These are phyloP conservation scores for Callipepla californica DNA, from an alignment of 2,113 vertebrate genomes.

Conservation along the genomic window DNA sequence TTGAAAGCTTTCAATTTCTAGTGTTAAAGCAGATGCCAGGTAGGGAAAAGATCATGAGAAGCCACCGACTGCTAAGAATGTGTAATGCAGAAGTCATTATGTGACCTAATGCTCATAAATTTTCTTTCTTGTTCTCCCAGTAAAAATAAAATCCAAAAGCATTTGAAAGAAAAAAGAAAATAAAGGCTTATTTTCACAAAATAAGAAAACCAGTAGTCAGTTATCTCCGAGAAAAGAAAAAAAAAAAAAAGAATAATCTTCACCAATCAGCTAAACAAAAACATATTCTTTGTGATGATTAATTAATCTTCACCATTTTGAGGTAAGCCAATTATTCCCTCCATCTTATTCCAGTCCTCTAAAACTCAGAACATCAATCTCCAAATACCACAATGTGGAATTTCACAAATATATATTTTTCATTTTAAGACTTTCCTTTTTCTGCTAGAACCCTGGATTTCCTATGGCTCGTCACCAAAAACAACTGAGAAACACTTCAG, in stretches of 20 bases:
- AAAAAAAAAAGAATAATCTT: neutral
- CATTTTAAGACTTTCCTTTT: neutral
- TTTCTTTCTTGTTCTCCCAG: neutral
- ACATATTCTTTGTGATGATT: neutral
- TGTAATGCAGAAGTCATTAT: neutral
- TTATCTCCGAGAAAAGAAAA: neutral
- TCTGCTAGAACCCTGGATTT: neutral
- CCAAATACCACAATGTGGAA: neutral
- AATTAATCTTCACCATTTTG: neutral
- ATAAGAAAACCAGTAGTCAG: neutral
- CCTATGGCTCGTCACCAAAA: neutral
- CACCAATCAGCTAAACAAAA: neutral
- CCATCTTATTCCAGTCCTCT: neutral
- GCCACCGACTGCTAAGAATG: neutral
- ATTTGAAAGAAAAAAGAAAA: neutral
- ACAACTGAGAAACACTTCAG: neutral
- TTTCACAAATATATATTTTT: neutral
- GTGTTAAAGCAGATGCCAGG: neutral
- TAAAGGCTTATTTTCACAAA: neutral
- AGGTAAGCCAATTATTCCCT: neutral
- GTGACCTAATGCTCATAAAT: neutral
- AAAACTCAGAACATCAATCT: neutral
- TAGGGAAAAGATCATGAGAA: neutral
- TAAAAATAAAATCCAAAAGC: neutral
- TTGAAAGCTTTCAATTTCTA: neutral